These are phyloP conservation scores for Platichthys flesus DNA, from an alignment of 2,113 vertebrate genomes.

Conservation along the genomic window DNA sequence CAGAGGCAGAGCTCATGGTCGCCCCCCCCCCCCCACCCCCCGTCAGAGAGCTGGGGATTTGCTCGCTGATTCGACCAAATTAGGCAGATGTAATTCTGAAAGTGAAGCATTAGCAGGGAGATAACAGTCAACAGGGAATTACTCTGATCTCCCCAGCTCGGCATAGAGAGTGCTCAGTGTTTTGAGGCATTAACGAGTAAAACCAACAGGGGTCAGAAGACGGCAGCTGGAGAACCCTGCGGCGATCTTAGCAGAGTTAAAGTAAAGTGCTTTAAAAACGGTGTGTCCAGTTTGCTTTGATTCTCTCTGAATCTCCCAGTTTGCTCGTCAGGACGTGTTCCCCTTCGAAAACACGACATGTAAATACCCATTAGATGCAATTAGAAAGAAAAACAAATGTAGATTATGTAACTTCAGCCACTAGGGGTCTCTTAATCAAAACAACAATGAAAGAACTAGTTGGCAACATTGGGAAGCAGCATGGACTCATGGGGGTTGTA, in stretches of 20 bases:
- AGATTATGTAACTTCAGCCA: too few species aligned
- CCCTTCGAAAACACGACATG: too few species aligned
- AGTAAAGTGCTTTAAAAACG: not conserved
- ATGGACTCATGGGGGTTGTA: not conserved
- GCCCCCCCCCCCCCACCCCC: not conserved
- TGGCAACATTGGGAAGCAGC: not conserved
- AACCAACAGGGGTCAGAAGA: conserved; percentile 7
- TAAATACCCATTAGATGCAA: too few species aligned
- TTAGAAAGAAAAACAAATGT: too few species aligned
- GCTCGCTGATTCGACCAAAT: conserved; percentile 60
- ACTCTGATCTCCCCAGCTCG: conserved; percentile 20
- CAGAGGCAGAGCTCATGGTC: conserved; percentile 31
- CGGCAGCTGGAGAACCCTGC: not conserved
- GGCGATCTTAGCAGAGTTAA: not conserved
- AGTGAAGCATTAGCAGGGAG: conserved; percentile 31
- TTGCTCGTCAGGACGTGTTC: not conserved
- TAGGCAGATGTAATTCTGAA: conserved; percentile 46
- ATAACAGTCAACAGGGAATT: conserved; percentile 37
- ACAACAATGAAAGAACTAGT: not conserved
- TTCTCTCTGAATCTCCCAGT: not conserved
- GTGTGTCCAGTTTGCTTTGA: not conserved
- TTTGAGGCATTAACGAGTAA: not conserved
- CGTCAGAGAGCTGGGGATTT: conserved; percentile 37
- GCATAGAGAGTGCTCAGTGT: not conserved
- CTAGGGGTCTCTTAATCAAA: too few species aligned